phyloP scores from a whole-genome alignment of 1,140 invertebrate genomes.

The Diplogasteroides magnus region DNA sequence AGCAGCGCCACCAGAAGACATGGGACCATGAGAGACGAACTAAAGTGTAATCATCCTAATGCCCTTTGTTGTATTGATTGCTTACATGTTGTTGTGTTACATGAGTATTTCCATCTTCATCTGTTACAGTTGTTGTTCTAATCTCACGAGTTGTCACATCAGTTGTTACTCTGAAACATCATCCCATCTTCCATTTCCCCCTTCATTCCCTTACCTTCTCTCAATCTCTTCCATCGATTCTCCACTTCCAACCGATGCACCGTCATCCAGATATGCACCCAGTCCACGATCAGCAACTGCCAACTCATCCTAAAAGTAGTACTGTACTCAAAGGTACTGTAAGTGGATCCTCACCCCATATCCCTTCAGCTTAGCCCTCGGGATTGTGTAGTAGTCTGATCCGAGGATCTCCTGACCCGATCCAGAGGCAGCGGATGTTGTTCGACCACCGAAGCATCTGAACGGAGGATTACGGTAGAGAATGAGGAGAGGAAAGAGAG shows the following conservation, averaged over 20 bases:
- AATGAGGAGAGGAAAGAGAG: neutral
- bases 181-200: too few species aligned
- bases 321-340: too few species aligned
- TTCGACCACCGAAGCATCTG: conserved; percentile 24
- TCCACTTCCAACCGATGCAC: conserved; percentile 21
- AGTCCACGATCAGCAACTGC: conserved; percentile 15
- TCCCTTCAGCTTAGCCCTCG: conserved; percentile 28
- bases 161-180: conserved; percentile 28
- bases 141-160: conserved; percentile 35
- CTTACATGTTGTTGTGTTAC: neutral
- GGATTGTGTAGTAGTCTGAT: conserved; percentile 40
- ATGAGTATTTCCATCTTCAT: conserved; percentile 24
- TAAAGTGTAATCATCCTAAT: conserved; percentile 5
- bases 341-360: neutral
- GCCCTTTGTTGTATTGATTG: neutral
- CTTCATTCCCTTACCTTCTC: conserved; percentile 14
- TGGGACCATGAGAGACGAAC: conserved; percentile 16
- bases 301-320: conserved; percentile 15
- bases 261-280: conserved; percentile 26
- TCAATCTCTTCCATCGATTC: conserved; percentile 28
- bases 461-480: neutral
- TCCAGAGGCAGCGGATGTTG: conserved; percentile 7
- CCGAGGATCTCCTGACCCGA: conserved; percentile 25
- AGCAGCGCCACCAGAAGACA: neutral
- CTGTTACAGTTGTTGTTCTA: conserved; percentile 32